These are phyloP conservation scores for Proisotoma minuta DNA, from an alignment of 2,888 invertebrate species.

Conservation along the genomic window DNA sequence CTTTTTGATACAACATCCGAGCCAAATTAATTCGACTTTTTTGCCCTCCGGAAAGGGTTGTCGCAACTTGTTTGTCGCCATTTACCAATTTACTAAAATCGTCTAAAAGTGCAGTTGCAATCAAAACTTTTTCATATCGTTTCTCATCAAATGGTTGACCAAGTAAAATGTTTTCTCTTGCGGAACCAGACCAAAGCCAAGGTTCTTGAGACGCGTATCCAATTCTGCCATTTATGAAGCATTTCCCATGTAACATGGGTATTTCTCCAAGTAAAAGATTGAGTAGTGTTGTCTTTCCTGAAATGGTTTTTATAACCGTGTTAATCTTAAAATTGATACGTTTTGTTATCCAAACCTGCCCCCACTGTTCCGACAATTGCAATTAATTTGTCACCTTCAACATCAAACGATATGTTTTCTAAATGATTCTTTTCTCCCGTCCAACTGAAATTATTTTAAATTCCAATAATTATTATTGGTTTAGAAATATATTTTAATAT, in stretches of 20 bases:
- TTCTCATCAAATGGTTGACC: constrained; percentile 26
- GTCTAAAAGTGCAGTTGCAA: constrained; percentile 51
- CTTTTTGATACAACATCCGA: constrained; percentile 54
- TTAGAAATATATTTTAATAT: too few species aligned
- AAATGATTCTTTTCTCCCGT: constrained; percentile 53
- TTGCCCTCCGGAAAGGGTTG: constrained; percentile 71
- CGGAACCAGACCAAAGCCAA: constrained; percentile 39
- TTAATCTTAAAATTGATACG: too few species aligned
- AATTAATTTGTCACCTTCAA: constrained; percentile 60
- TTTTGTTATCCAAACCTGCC: neutral
- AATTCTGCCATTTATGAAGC: constrained; percentile 51
- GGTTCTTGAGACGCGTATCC: constrained; percentile 49
- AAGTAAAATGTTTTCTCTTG: constrained; percentile 41
- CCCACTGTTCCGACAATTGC: constrained; percentile 49
- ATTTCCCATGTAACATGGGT: constrained; percentile 49
- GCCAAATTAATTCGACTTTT: constrained; percentile 75
- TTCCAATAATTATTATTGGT: too few species aligned
- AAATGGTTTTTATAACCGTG: too few species aligned
- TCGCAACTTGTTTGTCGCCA: constrained; percentile 55
- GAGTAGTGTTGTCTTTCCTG: constrained; percentile 31
- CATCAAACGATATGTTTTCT: constrained; percentile 61
- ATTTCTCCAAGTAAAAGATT: constrained; percentile 53
- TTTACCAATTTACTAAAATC: constrained; percentile 35
- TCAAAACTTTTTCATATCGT: constrained; percentile 52
- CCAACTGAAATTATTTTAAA: too few species aligned